Evolutionary conservation across 1,140 invertebrate species (phyloP).

Genomic region (Apis florea): DNA sequence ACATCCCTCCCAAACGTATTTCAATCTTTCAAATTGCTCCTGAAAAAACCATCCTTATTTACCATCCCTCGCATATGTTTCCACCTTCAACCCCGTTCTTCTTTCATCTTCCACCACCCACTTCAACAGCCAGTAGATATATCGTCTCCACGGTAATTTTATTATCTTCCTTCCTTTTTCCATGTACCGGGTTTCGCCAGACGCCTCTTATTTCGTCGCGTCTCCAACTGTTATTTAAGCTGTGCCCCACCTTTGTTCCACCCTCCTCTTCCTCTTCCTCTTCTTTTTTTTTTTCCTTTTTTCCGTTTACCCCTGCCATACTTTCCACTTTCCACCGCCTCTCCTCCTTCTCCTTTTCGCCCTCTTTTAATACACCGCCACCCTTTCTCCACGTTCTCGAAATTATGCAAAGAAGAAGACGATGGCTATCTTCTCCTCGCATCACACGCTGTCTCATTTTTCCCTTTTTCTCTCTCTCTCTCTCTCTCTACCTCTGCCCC

Average conservation of each 20-base stretch:
- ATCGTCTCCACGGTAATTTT: slow-evolving; percentile 69
- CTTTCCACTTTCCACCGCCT: not conserved
- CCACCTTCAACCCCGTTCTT: not conserved
- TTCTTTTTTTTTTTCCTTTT: slow-evolving; percentile 28
- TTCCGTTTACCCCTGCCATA: not conserved
- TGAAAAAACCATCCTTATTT: not conserved
- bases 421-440: slow-evolving; percentile 66
- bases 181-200: not conserved
- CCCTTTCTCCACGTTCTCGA: slow-evolving; percentile 55
- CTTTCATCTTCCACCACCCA: not conserved
- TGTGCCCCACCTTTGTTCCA: slow-evolving; percentile 64
- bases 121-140: slow-evolving; percentile 23
- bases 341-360: slow-evolving; percentile 23
- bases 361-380: slow-evolving; percentile 11
- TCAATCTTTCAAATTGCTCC: not conserved
- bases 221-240: slow-evolving; percentile 66
- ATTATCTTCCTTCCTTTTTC: slow-evolving; percentile 65
- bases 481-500: no score
- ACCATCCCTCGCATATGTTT: not conserved
- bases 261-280: not conserved
- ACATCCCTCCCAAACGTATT: no score
- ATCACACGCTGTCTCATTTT: not conserved
- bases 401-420: slow-evolving; percentile 73
- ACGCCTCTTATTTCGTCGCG: not conserved
- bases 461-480: not conserved